These are phyloP conservation scores for Papilio protenor DNA, from an alignment of 2,888 invertebrate genomes.

Conservation along the genomic window DNA sequence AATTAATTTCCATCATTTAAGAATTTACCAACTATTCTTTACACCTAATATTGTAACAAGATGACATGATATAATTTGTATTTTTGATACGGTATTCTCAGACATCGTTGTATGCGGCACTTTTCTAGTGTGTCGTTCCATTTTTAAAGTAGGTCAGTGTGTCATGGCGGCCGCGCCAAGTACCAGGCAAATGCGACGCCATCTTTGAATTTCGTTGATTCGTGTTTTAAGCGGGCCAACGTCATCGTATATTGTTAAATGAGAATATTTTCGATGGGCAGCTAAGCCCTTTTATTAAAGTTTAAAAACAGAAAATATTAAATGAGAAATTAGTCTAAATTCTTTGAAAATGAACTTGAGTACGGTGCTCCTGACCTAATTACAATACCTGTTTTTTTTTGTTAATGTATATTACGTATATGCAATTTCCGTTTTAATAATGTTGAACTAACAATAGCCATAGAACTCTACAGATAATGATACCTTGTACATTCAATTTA, in stretches of 20 bases:
- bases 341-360: neutral
- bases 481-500: neutral
- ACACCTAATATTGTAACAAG: slow-evolving; percentile 1
- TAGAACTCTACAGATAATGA: neutral
- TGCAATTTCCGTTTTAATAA: neutral
- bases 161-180: slow-evolving; percentile 79
- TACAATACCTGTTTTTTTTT: neutral
- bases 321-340: neutral
- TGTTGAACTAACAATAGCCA: neutral
- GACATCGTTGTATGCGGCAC: slow-evolving; percentile 65
- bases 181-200: slow-evolving; percentile 74
- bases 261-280: neutral
- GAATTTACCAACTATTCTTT: neutral
- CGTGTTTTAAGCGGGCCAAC: slow-evolving; percentile 59
- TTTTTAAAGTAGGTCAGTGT: slow-evolving; percentile 82
- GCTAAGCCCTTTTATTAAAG: neutral
- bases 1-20: slow-evolving; percentile 29
- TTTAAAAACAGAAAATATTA: neutral
- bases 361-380: too few species aligned
- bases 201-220: slow-evolving; percentile 79
- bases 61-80: slow-evolving; percentile 52
- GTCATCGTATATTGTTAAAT: slow-evolving; percentile 27
- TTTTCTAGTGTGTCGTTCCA: slow-evolving; percentile 79
- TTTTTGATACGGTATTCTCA: slow-evolving; percentile 60
- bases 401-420: neutral